These are phyloP conservation scores for Brassicogethes aeneus DNA, from an alignment of 2,888 invertebrate genomes.

Conservation along the genomic window DNA sequence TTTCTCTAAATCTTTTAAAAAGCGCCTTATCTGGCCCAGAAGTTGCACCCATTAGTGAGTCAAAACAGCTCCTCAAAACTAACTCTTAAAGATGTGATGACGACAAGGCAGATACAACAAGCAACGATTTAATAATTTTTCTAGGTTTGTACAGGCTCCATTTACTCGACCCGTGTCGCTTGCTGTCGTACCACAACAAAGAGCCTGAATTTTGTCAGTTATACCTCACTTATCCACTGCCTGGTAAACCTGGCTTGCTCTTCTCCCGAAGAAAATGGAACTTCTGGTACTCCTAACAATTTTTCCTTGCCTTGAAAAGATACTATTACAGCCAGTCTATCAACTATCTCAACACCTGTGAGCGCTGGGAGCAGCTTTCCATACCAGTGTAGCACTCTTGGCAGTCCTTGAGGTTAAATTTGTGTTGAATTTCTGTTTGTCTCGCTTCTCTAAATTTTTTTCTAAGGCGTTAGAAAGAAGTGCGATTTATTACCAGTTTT, in stretches of 20 bases:
- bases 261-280: neutral
- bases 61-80: no score
- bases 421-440: no score
- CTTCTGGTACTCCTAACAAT: slow-evolving; percentile 10
- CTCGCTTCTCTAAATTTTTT: no score
- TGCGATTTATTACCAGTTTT: no score
- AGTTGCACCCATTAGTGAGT: no score
- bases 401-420: no score
- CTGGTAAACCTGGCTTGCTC: slow-evolving; percentile 5
- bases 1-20: no score
- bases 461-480: no score
- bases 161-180: slow-evolving; percentile 21
- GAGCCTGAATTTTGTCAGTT: slow-evolving; percentile 15
- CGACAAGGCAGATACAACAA: no score
- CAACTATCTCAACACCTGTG: slow-evolving; percentile 14
- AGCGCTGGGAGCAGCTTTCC: slow-evolving; percentile 20
- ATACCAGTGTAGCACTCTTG: slow-evolving; percentile 21
- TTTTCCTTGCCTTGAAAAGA: slow-evolving; percentile 17
- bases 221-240: slow-evolving; percentile 18
- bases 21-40: no score
- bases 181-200: slow-evolving; percentile 20
- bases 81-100: no score
- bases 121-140: no score
- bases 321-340: slow-evolving; percentile 21
- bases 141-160: slow-evolving; percentile 20